Percentiles rank a stretch among this genome's conserved stretches.
Conservation (phyloP, 2,888 invertebrate species). For the Cyclophora punctaria region DNA sequence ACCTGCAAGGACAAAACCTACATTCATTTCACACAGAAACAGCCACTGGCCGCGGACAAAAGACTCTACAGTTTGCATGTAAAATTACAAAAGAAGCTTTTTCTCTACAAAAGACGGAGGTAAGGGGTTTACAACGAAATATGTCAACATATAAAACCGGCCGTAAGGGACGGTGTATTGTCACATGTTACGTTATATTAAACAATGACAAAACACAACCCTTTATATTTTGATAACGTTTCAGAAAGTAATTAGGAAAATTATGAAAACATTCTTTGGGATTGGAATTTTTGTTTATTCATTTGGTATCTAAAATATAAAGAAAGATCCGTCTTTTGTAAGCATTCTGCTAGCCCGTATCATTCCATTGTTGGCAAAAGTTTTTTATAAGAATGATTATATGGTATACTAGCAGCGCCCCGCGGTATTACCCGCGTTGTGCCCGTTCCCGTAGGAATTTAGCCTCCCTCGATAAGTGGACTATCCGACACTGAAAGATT, state of each 20-base stretch:
- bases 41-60: slow-evolving; percentile 24
- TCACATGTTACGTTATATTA: slow-evolving; percentile 17
- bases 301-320: too few relatives aligned
- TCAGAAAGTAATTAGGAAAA: slow-evolving; percentile 11
- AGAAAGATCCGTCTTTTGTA: too few relatives aligned
- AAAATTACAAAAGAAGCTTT: slow-evolving; percentile 43
- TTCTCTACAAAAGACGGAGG: slow-evolving; percentile 52
- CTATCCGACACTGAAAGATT: too few relatives aligned
- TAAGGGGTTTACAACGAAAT: slow-evolving; percentile 51
- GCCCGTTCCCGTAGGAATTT: too few relatives aligned
- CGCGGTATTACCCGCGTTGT: too few relatives aligned
- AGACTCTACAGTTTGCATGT: slow-evolving; percentile 35
- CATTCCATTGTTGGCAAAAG: too few relatives aligned
- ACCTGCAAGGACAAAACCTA: slow-evolving; percentile 5
- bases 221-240: slow-evolving; percentile 7
- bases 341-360: too few relatives aligned
- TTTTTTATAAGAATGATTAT: too few relatives aligned
- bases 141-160: slow-evolving; percentile 48
- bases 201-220: slow-evolving; percentile 14
- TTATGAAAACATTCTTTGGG: too few relatives aligned
- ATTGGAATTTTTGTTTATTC: too few relatives aligned
- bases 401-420: too few relatives aligned
- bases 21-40: slow-evolving; percentile 8
- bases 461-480: too few relatives aligned
- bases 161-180: slow-evolving; percentile 26